phyloP scores from a whole-genome alignment of 2,888 invertebrate genomes.

The Nemotelus nigrinus region DNA sequence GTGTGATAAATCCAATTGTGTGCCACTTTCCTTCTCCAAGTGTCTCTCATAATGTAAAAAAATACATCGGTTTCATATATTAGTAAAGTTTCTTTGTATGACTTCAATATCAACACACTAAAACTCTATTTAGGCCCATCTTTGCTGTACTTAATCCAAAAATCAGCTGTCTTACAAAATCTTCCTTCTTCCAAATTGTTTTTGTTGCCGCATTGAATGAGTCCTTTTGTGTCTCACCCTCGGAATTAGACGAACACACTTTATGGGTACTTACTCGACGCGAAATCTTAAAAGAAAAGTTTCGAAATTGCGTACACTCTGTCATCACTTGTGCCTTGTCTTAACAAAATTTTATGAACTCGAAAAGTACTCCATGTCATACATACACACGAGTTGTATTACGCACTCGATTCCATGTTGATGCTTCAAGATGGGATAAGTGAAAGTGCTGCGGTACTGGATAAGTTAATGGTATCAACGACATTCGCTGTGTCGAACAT shows the following conservation, averaged over 20 bases:
- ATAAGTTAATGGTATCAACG: slow-evolving; percentile 14
- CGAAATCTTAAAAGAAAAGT: slow-evolving; percentile 49
- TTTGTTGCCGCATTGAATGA: not conserved
- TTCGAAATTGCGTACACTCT: slow-evolving; percentile 47
- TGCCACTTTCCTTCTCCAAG: no score
- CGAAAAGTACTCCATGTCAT: slow-evolving; percentile 39
- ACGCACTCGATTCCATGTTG: slow-evolving; percentile 13
- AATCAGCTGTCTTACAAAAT: no score
- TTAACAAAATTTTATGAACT: slow-evolving; percentile 48
- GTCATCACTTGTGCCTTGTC: slow-evolving; percentile 46
- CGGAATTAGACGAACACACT: slow-evolving; percentile 19
- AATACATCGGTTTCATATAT: no score
- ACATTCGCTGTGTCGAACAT: not conserved
- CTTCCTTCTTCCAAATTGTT: no score
- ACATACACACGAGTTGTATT: not conserved
- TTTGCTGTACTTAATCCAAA: no score
- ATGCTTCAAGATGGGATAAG: slow-evolving; percentile 27
- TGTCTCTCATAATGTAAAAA: no score
- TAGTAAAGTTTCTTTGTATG: no score
- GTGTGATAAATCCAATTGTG: no score
- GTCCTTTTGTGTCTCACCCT: slow-evolving; percentile 5
- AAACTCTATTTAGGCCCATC: no score
- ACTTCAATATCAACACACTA: no score
- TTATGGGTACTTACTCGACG: slow-evolving; percentile 7
- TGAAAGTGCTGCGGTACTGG: slow-evolving; percentile 17